Conservation (phyloP, 2,113 vertebrate species). For the Sceloporus tristichus region DNA sequence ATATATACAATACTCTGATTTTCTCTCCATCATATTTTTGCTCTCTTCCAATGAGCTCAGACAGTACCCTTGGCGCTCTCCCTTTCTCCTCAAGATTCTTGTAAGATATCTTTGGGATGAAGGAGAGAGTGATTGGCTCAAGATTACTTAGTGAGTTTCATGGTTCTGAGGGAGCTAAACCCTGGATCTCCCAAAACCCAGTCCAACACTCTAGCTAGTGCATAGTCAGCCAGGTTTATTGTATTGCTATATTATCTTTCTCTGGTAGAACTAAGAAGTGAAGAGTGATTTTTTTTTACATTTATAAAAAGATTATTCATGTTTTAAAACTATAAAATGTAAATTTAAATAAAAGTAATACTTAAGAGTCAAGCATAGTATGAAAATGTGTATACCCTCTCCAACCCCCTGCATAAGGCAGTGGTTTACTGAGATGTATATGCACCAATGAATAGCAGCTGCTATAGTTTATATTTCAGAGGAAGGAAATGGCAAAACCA, state of each 20-base stretch:
- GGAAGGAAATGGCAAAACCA: too few species aligned
- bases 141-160: too few species aligned
- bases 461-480: too few species aligned
- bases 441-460: too few species aligned
- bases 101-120: neutral
- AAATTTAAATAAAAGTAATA: too few species aligned
- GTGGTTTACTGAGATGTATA: conserved; percentile 34
- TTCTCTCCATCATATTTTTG: neutral
- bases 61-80: neutral
- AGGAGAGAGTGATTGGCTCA: neutral
- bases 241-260: neutral
- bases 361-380: neutral
- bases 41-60: neutral
- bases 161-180: too few species aligned
- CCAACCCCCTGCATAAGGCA: neutral
- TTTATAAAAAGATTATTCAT: too few species aligned
- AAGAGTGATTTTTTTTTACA: neutral
- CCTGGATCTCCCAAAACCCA: too few species aligned
- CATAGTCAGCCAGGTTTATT: neutral
- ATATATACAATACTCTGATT: neutral
- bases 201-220: too few species aligned
- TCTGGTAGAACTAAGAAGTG: neutral
- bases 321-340: too few species aligned
- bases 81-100: too few species aligned
- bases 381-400: conserved; percentile 20